Percentiles rank a stretch among this genome's conserved stretches.
phyloP scores from a whole-genome alignment of 2,797 vertebrate species.

The Psittacula echo region DNA sequence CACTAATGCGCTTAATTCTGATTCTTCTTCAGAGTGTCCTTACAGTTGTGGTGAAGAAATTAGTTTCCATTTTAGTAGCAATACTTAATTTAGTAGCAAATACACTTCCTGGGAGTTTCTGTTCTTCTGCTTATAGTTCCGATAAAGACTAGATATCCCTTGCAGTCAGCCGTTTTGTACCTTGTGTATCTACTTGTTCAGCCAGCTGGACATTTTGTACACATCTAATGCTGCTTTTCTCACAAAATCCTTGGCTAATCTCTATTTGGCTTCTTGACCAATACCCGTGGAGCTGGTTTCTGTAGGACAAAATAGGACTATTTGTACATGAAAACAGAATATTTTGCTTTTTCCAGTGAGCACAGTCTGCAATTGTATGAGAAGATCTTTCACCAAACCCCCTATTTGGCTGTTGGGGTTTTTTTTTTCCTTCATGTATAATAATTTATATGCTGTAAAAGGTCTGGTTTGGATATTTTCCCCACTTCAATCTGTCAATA shows the following conservation, averaged over 20 bases:
- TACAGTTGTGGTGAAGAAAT: neutral
- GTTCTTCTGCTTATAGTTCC: neutral
- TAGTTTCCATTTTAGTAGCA: neutral
- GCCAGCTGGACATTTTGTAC: neutral
- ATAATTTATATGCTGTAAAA: neutral
- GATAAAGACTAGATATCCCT: neutral
- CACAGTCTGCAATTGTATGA: neutral
- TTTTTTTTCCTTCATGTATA: neutral
- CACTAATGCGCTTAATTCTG: neutral
- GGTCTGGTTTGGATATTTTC: neutral
- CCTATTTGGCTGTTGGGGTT: neutral
- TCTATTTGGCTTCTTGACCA: neutral
- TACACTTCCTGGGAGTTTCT: neutral
- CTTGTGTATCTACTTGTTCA: neutral
- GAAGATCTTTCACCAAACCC: neutral
- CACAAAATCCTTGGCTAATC: neutral
- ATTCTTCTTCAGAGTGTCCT: neutral
- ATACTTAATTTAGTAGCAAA: neutral
- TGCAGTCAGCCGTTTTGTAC: neutral
- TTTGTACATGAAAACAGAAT: neutral
- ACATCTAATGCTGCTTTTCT: neutral
- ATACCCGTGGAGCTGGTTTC: neutral
- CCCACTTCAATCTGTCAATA: neutral
- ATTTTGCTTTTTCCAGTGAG: neutral
- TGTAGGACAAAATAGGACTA: neutral